Base-by-base conservation (phyloP, 37 sponge, comb jelly and placozoan species). In the Chondrosia reniformis region DNA sequence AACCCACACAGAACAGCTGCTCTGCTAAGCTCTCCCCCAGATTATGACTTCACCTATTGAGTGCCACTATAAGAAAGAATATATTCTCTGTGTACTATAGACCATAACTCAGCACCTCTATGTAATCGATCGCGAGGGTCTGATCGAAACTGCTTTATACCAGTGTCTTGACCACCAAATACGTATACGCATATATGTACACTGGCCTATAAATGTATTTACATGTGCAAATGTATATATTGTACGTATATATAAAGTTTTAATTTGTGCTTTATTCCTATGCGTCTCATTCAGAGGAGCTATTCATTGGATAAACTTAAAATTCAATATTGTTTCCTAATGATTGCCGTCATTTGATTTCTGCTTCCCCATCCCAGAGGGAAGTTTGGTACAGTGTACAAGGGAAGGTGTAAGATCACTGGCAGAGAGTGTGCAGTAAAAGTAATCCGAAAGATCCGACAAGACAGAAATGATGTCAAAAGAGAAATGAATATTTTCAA, bases 371-470 rank as follows among this genome's bases (percentile, higher is more conserved):
- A 19, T 30, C 43, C 63, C 81, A 92, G 93, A 45, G 93, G 93
- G 8, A 85, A 83, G 65, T 92, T 62, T 81, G 93, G 89, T 55
- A 81, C 81, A 0, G 93, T 92, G 15, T 92, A 75, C 83, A 81
- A 37, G 30, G 61, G 89, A 31, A 44, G 6, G 34, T 24, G 33
- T 21, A 41, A 67, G 57, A 57, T 41, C 39, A 67, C 86, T 0
- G 79, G 65, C 13, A 30, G 63, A 9, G 55, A 66, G 12, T 66
- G 37, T 55, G 93, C 93, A 17, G 58, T 85, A 8, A 92, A 92
- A 63, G 77, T 84, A 17, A 82, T 88, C 76, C 22, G 61, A 32
- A 85, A 84, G 67, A 75, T 57, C 42, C 63, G 79, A 36, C 32
- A 34, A 34, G 78, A 88, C 34, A 52, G 54, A 28, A 83, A 73